These are phyloP conservation scores for Argyra leucocephala DNA, from an alignment of 2,888 invertebrate species.

Conservation along the genomic window DNA sequence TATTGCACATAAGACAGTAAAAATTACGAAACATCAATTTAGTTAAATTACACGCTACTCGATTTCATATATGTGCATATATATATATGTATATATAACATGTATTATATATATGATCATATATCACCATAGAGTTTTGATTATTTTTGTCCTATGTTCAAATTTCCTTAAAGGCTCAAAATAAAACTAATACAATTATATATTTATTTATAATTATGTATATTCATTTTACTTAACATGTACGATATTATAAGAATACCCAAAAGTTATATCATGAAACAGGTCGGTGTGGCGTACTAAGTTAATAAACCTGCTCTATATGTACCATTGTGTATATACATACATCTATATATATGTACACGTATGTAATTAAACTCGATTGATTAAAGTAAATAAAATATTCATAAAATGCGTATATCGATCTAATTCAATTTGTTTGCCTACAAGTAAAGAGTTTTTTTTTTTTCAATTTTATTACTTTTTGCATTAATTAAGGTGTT, in stretches of 20 bases:
- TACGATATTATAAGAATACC: neutral
- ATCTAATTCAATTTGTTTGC: slow-evolving; percentile 6
- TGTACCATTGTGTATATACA: too few species aligned
- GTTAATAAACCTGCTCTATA: slow-evolving; percentile 2
- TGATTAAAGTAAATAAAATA: neutral
- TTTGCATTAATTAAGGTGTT: neutral
- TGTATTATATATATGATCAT: too few species aligned
- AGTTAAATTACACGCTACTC: neutral
- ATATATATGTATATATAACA: too few species aligned
- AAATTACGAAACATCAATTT: slow-evolving; percentile 1
- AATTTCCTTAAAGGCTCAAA: slow-evolving; percentile 1
- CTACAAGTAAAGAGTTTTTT: neutral
- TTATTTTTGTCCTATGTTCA: neutral
- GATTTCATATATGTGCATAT: neutral
- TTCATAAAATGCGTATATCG: neutral
- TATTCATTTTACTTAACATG: neutral
- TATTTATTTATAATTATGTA: neutral
- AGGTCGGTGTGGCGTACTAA: neutral
- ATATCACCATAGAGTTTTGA: too few species aligned
- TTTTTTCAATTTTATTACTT: neutral
- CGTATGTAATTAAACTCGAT: slow-evolving; percentile 2
- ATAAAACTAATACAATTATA: neutral
- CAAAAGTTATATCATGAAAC: slow-evolving; percentile 3
- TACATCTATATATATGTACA: too few species aligned
- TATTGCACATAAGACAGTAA: neutral